Evolutionary conservation across 2,888 invertebrate species (phyloP), one percentile per base, ranked within the genome.

Genomic region (Oeneis ivallda): DNA sequence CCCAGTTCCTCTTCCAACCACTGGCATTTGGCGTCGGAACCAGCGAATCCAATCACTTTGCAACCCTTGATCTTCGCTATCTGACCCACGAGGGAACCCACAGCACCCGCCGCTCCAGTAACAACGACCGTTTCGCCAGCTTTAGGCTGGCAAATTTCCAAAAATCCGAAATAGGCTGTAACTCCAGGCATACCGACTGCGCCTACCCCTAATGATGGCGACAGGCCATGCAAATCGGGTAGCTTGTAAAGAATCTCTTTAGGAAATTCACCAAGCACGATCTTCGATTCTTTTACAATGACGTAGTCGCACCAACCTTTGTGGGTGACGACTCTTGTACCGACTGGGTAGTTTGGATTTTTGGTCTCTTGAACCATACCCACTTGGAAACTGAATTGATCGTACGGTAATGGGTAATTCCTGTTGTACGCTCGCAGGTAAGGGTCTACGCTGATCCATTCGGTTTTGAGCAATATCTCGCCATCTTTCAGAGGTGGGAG

Each of bases 31-130:
- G 93, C 93, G 70, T 95, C 94, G 0, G 93, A 88, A 0, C 95
- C 95, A 10, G 94, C 93, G 74, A 94, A 93, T 0, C 95, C 95
- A 71, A 96, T 93, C 0, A 95, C 81, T 65, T 59, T 74, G 50
- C 79, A 81, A 72, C 93, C 94, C 84, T 93, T 93, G 37, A 95
- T 92, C 79, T 95, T 95, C 0, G 93, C 95, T 66, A 95, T 94
- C 83, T 95, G 95, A 1, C 95, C 95, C 0, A 95, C 95, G n/a
- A 93, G 81, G 72, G 92, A 93, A 5, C 95, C 96, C 4, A 95
- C 95, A n/a, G 95, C 95, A 13, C 95, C 95, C 0, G 94, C 95
- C 6, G 95, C 95, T 0, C 93, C 93, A 19, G 93, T 93, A 1
- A 95, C 93, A 0, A 95, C 93, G 0, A 95, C 92, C 0, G 93